phyloP scores from a whole-genome alignment of 2,113 vertebrate species.

The Oplegnathus fasciatus region DNA sequence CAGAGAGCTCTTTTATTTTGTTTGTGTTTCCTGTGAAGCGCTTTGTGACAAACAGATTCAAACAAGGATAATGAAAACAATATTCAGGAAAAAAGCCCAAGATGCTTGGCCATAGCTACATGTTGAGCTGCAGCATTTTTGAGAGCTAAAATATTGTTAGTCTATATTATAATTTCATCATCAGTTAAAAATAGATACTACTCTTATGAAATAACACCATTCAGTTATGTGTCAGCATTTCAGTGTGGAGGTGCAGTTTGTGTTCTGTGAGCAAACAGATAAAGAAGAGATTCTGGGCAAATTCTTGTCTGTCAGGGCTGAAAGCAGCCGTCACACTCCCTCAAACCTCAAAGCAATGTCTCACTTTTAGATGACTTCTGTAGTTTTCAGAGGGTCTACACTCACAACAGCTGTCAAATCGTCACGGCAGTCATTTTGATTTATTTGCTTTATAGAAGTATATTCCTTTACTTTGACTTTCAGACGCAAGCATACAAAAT shows the following conservation, averaged over 20 bases:
- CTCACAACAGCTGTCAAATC: constrained; percentile 1
- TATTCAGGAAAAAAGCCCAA: background rate
- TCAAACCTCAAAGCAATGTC: constrained; percentile 17
- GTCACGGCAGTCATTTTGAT: background rate
- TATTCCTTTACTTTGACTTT: background rate
- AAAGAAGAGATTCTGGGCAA: constrained; percentile 15
- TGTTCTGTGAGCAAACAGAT: background rate
- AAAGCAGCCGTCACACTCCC: constrained; percentile 8
- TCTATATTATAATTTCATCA: background rate
- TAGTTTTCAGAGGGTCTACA: constrained; percentile 4
- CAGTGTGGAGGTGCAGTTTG: background rate
- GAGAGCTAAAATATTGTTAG: too few species aligned
- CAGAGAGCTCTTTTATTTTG: background rate
- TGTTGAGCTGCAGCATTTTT: too few species aligned
- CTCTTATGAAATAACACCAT: background rate
- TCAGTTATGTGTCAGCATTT: background rate
- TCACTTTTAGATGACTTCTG: constrained; percentile 33
- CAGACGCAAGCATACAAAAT: background rate
- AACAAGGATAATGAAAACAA: constrained; percentile 6
- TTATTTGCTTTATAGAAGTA: background rate
- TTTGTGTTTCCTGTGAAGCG: constrained; percentile 11
- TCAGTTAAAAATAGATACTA: background rate
- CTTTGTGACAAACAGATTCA: background rate
- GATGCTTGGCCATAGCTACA: background rate
- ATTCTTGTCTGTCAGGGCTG: constrained; percentile 28